Evolutionary conservation across 1,140 invertebrate genomes (phyloP), one percentile per base, ranked within the genome.

Genomic region (Physella acuta): DNA sequence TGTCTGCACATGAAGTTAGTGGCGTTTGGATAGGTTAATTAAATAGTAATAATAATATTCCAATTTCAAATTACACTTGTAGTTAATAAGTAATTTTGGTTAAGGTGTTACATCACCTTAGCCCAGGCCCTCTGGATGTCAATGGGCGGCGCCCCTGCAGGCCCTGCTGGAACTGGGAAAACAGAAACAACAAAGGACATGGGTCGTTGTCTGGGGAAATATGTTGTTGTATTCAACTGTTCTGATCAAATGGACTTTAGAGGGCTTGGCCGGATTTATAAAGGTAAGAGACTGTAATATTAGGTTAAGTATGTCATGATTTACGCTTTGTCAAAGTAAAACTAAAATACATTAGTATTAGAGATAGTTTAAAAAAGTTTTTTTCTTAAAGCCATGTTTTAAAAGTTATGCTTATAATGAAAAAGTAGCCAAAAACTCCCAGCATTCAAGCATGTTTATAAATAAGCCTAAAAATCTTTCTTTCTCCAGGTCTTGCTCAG

Each of bases 241-340:
- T 98, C 95, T 1, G 95, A 98, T 88, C 95, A 98, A 87, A 98
- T 98, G 95, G 95, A 98, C 85, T 98, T 95, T 82, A 89, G 94
- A 88, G 93, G 90, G 31, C 86, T 96, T 0, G 94, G 94, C 0
- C 89, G 94, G 70, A 95, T 95, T 75, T 95, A 93, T 82, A 96
- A 93, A 88, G 90, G 89, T 89, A 72, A 65, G 74, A 65, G n/a
- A n/a, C n/a, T n/a, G n/a, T n/a, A n/a, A n/a, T n/a, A n/a, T n/a
- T n/a, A n/a, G n/a, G n/a, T n/a, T n/a, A n/a, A n/a, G n/a, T n/a
- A n/a, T n/a, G n/a, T n/a, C n/a, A n/a, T n/a, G n/a, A n/a, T n/a
- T n/a, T n/a, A n/a, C n/a, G n/a, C n/a, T n/a, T n/a, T n/a, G n/a
- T n/a, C 11, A 49, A n/a, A n/a, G 11, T 49, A n/a, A n/a, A 49